These are phyloP conservation scores for Leucophenga varia DNA, from an alignment of 1,140 invertebrate genomes.

Conservation along the genomic window DNA sequence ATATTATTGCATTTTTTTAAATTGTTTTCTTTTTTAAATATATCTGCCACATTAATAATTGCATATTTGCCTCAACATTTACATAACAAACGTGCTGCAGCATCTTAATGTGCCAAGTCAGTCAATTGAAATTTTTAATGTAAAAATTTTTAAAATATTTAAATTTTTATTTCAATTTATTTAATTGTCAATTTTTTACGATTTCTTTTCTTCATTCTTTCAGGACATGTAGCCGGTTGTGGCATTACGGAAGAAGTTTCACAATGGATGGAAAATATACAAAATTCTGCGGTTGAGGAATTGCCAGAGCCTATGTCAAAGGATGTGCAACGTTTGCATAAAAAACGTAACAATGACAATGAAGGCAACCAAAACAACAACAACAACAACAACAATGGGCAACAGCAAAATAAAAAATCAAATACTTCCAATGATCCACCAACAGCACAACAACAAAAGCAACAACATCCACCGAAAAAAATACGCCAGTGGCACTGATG, in stretches of 20 bases:
- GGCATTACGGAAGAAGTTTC: slow-evolving; percentile 82
- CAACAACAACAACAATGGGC: slow-evolving; percentile 12
- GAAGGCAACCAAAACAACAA: neutral
- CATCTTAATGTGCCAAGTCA: too few relatives aligned
- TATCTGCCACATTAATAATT: too few relatives aligned
- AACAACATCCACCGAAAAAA: slow-evolving; percentile 55
- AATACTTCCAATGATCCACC: too few relatives aligned
- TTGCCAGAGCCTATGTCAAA: slow-evolving; percentile 53
- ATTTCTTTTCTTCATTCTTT: slow-evolving; percentile 17
- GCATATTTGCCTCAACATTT: too few relatives aligned
- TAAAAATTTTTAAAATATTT: too few relatives aligned
- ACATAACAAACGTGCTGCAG: too few relatives aligned
- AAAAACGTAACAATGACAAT: slow-evolving; percentile 22
- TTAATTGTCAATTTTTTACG: slow-evolving; percentile 2
- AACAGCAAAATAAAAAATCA: slow-evolving; percentile 40
- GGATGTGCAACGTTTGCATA: slow-evolving; percentile 45
- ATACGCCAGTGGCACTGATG: slow-evolving; percentile 36
- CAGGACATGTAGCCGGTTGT: slow-evolving; percentile 80
- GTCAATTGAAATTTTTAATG: too few relatives aligned
- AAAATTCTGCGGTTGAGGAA: slow-evolving; percentile 74
- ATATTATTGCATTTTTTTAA: too few relatives aligned
- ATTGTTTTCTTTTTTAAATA: too few relatives aligned
- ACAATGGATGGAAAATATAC: slow-evolving; percentile 90
- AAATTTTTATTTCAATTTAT: too few relatives aligned
- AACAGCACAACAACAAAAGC: slow-evolving; percentile 44